Conservation (phyloP, 2,797 vertebrate species). For the Limnodromus scolopaceus region DNA sequence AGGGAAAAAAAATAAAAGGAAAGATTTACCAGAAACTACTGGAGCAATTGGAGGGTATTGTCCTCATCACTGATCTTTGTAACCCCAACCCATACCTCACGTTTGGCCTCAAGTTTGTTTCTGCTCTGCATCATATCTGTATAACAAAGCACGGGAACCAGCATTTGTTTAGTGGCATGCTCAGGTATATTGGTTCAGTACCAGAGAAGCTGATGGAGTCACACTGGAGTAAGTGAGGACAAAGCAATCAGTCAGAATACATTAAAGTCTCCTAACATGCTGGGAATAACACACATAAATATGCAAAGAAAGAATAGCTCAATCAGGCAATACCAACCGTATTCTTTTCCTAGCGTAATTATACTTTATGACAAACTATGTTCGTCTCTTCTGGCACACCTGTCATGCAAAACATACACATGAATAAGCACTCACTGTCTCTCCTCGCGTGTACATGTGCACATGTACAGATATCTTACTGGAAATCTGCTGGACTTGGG, state of each 20-base stretch:
- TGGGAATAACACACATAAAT: neutral
- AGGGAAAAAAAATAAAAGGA: neutral
- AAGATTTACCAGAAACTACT: neutral
- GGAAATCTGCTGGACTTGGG: neutral
- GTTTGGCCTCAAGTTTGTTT: neutral
- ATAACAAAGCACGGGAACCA: neutral
- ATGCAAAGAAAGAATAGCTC: neutral
- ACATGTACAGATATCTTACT: neutral
- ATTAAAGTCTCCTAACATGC: neutral
- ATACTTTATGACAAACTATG: neutral
- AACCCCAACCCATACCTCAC: neutral
- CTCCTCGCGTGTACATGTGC: rapidly evolving
- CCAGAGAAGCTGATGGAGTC: neutral
- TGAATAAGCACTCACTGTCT: neutral
- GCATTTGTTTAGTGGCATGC: neutral
- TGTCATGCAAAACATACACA: neutral
- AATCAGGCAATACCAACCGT: neutral
- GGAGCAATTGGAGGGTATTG: neutral
- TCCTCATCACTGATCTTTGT: neutral
- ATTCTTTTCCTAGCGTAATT: neutral
- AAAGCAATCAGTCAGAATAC: neutral
- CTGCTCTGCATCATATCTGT: neutral
- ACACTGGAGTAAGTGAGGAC: neutral
- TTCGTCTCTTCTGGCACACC: neutral
- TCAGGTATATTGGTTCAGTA: neutral